A percentile compares a stretch with the other conserved stretches of the same genome.
These are phyloP conservation scores for Onthophagus sagittarius DNA, from an alignment of 2,888 invertebrate genomes.

Conservation along the genomic window DNA sequence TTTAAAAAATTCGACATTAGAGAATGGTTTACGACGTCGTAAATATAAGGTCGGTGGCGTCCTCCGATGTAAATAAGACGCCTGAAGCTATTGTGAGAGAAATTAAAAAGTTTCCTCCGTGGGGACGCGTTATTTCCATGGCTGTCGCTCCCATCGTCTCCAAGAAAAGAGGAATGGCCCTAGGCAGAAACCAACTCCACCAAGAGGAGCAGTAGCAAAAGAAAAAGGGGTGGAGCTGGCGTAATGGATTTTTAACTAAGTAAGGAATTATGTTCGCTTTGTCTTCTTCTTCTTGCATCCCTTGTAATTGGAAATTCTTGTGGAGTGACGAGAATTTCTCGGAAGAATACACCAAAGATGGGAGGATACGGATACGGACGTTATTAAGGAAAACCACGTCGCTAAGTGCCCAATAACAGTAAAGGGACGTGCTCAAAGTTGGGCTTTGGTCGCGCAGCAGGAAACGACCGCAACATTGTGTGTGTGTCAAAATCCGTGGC, in stretches of 20 bases:
- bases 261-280: constrained; percentile 11
- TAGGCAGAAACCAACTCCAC: constrained; percentile 5
- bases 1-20: constrained; percentile 32
- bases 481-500: background rate
- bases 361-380: background rate
- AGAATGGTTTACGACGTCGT: constrained; percentile 18
- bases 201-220: background rate
- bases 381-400: background rate
- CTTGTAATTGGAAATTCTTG: constrained; percentile 1
- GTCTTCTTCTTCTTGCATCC: background rate
- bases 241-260: constrained; percentile 13
- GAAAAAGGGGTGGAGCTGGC: background rate
- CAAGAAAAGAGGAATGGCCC: background rate
- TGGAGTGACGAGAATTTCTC: background rate
- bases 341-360: background rate
- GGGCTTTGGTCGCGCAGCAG: background rate
- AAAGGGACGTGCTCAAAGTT: background rate
- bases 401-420: background rate
- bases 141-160: constrained; percentile 1
- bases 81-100: constrained; percentile 15
- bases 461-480: background rate
- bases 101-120: constrained; percentile 16
- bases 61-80: constrained; percentile 10
- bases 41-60: constrained; percentile 3
- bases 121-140: constrained; percentile 16